A percentile compares a stretch with the other conserved stretches of the same genome.
Evolutionary conservation across 2,888 invertebrate genomes (phyloP).

Genomic region (Ichneumoninae sp.): DNA sequence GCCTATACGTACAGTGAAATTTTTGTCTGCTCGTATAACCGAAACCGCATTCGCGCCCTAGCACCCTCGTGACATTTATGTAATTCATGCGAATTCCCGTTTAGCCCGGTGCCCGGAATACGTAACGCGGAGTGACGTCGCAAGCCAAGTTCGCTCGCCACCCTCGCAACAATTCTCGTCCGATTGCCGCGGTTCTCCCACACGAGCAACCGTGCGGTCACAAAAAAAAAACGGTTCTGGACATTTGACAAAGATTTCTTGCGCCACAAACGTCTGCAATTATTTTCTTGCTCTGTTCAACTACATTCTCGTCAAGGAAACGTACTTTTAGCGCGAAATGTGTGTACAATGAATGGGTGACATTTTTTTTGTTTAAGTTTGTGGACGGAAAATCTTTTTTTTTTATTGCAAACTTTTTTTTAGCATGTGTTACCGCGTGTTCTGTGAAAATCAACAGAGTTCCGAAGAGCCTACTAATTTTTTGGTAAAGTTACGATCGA

Average conservation of each 20-base stretch:
- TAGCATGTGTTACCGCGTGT: no score
- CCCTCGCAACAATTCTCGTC: neutral
- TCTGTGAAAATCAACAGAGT: no score
- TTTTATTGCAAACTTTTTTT: no score
- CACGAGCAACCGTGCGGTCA: neutral
- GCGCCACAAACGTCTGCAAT: neutral
- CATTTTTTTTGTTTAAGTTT: no score
- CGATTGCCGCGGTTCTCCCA: neutral
- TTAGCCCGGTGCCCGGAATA: neutral
- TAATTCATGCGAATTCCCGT: constrained; percentile 50
- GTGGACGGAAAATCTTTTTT: no score
- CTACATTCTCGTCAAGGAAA: neutral
- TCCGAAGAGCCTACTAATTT: no score
- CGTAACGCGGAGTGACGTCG: constrained; percentile 1
- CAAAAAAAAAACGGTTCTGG: neutral
- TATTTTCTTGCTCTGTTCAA: neutral
- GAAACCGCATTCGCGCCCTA: constrained; percentile 49
- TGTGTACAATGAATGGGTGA: no score
- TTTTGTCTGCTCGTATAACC: constrained; percentile 24
- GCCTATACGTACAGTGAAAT: constrained; percentile 8
- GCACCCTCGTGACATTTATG: constrained; percentile 51
- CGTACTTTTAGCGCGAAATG: no score
- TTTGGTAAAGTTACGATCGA: no score
- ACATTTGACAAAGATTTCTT: neutral
- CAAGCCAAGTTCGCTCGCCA: constrained; percentile 28